Evolutionary conservation across 2,888 invertebrate species (phyloP).

Genomic region (Drosophila monieri): DNA sequence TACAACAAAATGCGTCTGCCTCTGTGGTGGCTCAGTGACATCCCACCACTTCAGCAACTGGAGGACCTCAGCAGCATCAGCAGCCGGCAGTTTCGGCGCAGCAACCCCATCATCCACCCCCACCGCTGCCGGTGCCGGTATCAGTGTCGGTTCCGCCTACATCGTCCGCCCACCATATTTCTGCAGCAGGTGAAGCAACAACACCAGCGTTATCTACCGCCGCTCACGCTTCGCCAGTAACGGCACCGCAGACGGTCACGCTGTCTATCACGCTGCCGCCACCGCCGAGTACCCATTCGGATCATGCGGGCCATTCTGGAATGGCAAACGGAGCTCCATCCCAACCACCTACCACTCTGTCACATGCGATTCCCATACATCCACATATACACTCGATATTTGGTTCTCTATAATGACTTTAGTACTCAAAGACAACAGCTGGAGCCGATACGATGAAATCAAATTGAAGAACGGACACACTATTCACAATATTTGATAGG

Average conservation of each 20-base stretch:
- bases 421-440: slow-evolving; percentile 71
- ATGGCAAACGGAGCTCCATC: slow-evolving; percentile 69
- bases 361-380: slow-evolving; percentile 83
- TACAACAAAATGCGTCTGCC: slow-evolving; percentile 82
- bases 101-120: slow-evolving; percentile 50
- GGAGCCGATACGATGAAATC: slow-evolving; percentile 25
- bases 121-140: slow-evolving; percentile 34
- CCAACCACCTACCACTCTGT: slow-evolving; percentile 78
- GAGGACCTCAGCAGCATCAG: slow-evolving; percentile 66
- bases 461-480: slow-evolving; percentile 32
- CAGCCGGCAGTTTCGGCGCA: slow-evolving; percentile 54
- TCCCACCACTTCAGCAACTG: slow-evolving; percentile 81
- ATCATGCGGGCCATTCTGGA: slow-evolving; percentile 69
- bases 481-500: slow-evolving; percentile 47
- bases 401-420: slow-evolving; percentile 84
- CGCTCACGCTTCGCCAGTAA: slow-evolving; percentile 66
- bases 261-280: slow-evolving; percentile 82
- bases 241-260: slow-evolving; percentile 83
- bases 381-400: slow-evolving; percentile 84
- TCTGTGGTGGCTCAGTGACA: slow-evolving; percentile 84
- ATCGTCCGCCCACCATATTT: slow-evolving; percentile 59
- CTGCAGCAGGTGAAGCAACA: slow-evolving; percentile 39
- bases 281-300: slow-evolving; percentile 62
- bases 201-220: slow-evolving; percentile 55
- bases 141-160: slow-evolving; percentile 53